Conservation (phyloP, 2,888 invertebrate species). For the Pantelozetes paolii region DNA sequence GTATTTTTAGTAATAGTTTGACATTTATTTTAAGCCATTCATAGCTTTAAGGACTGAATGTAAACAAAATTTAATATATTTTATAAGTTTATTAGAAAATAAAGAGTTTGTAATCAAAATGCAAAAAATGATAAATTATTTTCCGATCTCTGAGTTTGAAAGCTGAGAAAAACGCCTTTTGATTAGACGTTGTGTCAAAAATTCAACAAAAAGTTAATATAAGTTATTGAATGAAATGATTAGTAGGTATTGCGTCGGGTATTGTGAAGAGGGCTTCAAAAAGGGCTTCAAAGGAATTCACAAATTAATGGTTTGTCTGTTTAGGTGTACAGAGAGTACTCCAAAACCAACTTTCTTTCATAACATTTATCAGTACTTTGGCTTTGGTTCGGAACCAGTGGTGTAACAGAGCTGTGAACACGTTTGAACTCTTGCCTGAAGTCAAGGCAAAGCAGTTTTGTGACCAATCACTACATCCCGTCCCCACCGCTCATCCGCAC, state of each 20-base stretch:
- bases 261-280: not conserved
- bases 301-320: conserved; percentile 25
- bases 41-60: too few species aligned
- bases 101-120: not conserved
- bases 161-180: not conserved
- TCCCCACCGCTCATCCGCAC: not conserved
- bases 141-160: not conserved
- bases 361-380: not conserved
- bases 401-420: conserved; percentile 16
- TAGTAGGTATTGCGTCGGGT: conserved; percentile 4
- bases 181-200: not conserved
- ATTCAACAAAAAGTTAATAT: not conserved
- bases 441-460: conserved; percentile 23
- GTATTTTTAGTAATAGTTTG: too few species aligned
- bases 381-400: not conserved
- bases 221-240: conserved; percentile 18
- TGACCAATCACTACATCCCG: conserved; percentile 20
- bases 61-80: too few species aligned
- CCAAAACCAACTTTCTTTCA: conserved; percentile 18
- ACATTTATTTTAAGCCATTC: too few species aligned
- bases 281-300: conserved; percentile 17
- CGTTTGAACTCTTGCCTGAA: conserved; percentile 15
- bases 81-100: too few species aligned
- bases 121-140: not conserved
- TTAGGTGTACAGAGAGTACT: not conserved